Evolutionary conservation across 2,113 vertebrate genomes (phyloP), one percentile per base, ranked within the genome.

Genomic region (Acrocephalus kingi): DNA sequence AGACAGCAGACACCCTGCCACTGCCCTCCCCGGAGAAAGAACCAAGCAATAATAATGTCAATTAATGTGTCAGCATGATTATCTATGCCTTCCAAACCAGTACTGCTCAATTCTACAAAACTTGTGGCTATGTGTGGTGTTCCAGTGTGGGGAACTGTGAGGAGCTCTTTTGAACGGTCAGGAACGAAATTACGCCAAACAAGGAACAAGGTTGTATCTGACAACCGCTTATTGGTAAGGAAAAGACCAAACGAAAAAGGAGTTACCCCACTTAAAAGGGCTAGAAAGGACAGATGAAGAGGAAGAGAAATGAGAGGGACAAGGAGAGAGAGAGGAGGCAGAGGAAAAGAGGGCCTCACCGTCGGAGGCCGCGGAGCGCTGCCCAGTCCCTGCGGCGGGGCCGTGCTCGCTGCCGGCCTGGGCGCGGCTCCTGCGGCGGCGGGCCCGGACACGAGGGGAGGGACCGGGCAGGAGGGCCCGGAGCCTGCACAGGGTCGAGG

Each of bases 211-310:
- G 37, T 23, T 61, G 5, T 17, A 9, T 43, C 37, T 64, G 18
- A 78, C 8, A 64, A 63, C 18, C 5, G 2, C 27, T 52, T 41
- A 52, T 21, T 5, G 3, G 23, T 13, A 43, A 49, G 0, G 2
- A 39, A 52, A n/a, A 43, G 13, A n/a, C 18, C 43, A 52, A 63
- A 52, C 18, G 33, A 43, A 21, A 21, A 21, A 27, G 8, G 30
- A 22, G 30, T 63, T n/a, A n/a, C 14, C 5, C 23, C 7, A 28
- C 37, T 10, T 41, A 43, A 52, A 8, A 63, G 6, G 10, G 5
- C 5, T 28, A 28, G 23, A 52, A 30, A 41, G 51, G 6, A 13
- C 23, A n/a, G 30, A 52, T 11, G 6, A 28, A 28, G 4, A 4
- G 35, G 30, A 63, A 33, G 10, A 4, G 12, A 51, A 51, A 25